phyloP scores from a whole-genome alignment of 2,113 vertebrate genomes.

The Tringa solitaria region DNA sequence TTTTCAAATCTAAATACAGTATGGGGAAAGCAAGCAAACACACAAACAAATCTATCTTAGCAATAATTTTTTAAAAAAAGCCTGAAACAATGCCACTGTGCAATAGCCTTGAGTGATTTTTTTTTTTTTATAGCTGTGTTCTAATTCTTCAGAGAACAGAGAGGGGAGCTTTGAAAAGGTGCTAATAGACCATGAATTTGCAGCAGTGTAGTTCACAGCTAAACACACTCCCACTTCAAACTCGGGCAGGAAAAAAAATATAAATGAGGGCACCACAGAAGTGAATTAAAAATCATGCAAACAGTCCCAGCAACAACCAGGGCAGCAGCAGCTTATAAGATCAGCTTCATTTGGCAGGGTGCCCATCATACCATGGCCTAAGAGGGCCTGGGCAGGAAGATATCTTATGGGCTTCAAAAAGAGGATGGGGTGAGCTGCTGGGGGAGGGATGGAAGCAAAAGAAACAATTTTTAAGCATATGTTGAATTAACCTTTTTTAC shows the following conservation, averaged over 20 bases:
- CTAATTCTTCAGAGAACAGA: conserved; percentile 16
- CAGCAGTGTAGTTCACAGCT: conserved; percentile 16
- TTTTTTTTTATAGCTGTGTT: neutral
- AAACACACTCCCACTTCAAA: neutral
- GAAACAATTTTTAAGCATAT: neutral
- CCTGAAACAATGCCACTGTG: neutral
- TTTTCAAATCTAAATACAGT: conserved; percentile 9
- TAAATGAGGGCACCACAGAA: conserved; percentile 31
- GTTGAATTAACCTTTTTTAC: conserved; percentile 9
- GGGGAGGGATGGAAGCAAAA: neutral
- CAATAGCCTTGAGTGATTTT: neutral
- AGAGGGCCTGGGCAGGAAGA: neutral
- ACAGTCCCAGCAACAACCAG: conserved; percentile 41
- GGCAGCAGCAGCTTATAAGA: conserved; percentile 57
- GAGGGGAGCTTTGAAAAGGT: conserved; percentile 31
- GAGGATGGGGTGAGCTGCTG: neutral
- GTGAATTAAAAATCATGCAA: conserved; percentile 36
- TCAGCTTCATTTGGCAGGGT: conserved; percentile 50
- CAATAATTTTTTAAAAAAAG: conserved; percentile 14
- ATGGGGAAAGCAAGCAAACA: neutral
- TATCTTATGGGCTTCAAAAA: neutral
- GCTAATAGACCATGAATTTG: conserved; percentile 40
- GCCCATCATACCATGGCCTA: conserved; percentile 6
- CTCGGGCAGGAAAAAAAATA: neutral
- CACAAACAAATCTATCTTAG: neutral